A percentile compares a stretch with the other conserved stretches of the same genome.
Evolutionary conservation across 2,888 invertebrate species (phyloP).

Genomic region (Steromphala cineraria): DNA sequence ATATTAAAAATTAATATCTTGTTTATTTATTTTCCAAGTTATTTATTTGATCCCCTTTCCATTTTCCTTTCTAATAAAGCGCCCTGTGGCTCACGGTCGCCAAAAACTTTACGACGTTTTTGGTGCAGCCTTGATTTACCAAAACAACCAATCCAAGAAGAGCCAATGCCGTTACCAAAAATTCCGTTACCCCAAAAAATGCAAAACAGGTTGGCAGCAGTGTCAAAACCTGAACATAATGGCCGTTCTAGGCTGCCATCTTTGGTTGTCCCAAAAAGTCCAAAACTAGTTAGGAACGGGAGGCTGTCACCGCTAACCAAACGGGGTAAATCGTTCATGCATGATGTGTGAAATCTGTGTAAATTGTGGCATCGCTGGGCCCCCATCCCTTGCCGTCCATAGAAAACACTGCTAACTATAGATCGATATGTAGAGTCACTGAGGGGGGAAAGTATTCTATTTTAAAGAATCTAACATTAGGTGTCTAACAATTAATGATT

Average conservation of each 20-base stretch:
- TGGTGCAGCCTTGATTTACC: slow-evolving; percentile 59
- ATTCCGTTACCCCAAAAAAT: slow-evolving; percentile 8
- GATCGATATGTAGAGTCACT: no score
- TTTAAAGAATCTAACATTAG: no score
- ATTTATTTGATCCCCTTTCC: background rate
- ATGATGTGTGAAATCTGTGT: slow-evolving; percentile 10
- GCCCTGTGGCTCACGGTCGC: slow-evolving; percentile 29
- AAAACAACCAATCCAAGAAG: slow-evolving; percentile 55
- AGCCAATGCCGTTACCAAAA: slow-evolving; percentile 22
- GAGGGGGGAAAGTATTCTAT: no score
- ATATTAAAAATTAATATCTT: no score
- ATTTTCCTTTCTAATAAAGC: slow-evolving; percentile 23
- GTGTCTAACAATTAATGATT: no score
- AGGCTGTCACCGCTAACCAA: slow-evolving; percentile 9
- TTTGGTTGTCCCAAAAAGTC: background rate
- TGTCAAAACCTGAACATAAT: background rate
- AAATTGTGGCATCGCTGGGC: background rate
- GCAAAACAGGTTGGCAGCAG: background rate
- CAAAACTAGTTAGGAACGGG: background rate
- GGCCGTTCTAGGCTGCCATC: background rate
- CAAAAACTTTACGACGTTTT: slow-evolving; percentile 40
- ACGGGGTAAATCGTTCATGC: slow-evolving; percentile 16
- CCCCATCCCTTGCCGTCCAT: background rate
- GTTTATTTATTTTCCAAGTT: no score
- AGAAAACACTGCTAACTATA: no score